Conservation (phyloP, 2,888 invertebrate genomes). For the Marasmarcha lunaedactyla region DNA sequence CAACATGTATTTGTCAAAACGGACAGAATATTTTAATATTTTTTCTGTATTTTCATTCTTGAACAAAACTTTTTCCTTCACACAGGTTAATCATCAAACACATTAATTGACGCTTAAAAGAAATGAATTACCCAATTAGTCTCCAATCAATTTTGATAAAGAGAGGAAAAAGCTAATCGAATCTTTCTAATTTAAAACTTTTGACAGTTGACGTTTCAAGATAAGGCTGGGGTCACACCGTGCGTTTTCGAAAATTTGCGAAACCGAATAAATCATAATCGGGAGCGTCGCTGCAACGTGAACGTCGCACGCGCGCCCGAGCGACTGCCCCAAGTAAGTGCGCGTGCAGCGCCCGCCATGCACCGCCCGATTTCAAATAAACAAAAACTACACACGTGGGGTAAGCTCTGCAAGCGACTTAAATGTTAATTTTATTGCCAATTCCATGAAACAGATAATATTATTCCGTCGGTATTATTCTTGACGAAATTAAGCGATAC, state of each 20-base stretch:
- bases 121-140: no score
- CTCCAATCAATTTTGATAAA: no score
- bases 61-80: no score
- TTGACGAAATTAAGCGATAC: conserved; percentile 13
- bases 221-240: conserved; percentile 26
- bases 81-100: no score
- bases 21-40: no score
- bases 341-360: conserved; percentile 36
- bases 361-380: conserved; percentile 58
- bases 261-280: conserved; percentile 1
- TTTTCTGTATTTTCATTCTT: no score
- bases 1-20: no score
- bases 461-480: conserved; percentile 17
- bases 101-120: no score
- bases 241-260: conserved; percentile 5
- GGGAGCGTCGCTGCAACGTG: conserved; percentile 21
- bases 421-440: conserved; percentile 35
- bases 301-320: conserved; percentile 54
- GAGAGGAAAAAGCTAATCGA: no score
- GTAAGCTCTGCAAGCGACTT: conserved; percentile 16
- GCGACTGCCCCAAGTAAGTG: conserved; percentile 52
- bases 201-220: no score
- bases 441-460: conserved; percentile 32
- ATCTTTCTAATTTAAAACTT: background rate
- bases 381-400: conserved; percentile 40